Evolutionary conservation across 1,140 invertebrate genomes (phyloP).

Genomic region (Ectropis grisescens): DNA sequence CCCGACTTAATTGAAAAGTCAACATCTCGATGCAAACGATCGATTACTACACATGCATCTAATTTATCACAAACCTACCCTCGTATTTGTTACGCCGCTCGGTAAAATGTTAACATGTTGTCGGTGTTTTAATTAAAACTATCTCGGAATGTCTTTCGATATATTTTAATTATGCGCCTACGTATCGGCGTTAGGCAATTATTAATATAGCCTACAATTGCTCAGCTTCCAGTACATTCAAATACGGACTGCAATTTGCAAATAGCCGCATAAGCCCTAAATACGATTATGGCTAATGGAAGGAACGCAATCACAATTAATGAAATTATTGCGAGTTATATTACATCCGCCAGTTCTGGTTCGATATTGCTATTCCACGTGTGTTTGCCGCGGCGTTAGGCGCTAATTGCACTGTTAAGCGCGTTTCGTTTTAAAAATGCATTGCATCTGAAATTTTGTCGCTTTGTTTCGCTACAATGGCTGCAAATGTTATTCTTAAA

Average conservation of each 20-base stretch:
- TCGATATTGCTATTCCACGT: not conserved
- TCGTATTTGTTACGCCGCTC: slow-evolving; percentile 23
- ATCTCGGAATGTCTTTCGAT: not conserved
- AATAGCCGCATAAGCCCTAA: slow-evolving; percentile 5
- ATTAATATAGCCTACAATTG: not conserved
- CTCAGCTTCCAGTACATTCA: not conserved
- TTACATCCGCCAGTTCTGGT: slow-evolving; percentile 6
- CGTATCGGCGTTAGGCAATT: not conserved
- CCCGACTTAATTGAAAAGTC: slow-evolving; percentile 46
- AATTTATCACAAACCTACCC: too few species aligned
- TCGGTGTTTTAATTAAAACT: not conserved
- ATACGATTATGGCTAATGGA: slow-evolving; percentile 6
- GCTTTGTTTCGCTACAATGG: not conserved
- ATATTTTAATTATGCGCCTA: not conserved
- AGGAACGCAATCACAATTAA: slow-evolving; percentile 6
- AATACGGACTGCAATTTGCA: too few species aligned
- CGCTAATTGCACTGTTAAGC: too few species aligned
- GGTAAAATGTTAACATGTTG: slow-evolving; percentile 1
- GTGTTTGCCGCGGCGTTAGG: not conserved
- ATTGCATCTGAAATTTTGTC: too few species aligned
- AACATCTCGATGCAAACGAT: slow-evolving; percentile 41
- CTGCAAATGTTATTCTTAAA: not conserved
- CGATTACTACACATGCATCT: slow-evolving; percentile 32
- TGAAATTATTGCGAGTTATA: slow-evolving; percentile 10
- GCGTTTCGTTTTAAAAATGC: too few species aligned